Percentiles rank a stretch among this genome's conserved stretches.
Evolutionary conservation across 2,113 vertebrate genomes (phyloP).

Genomic region (Stercorarius parasiticus): DNA sequence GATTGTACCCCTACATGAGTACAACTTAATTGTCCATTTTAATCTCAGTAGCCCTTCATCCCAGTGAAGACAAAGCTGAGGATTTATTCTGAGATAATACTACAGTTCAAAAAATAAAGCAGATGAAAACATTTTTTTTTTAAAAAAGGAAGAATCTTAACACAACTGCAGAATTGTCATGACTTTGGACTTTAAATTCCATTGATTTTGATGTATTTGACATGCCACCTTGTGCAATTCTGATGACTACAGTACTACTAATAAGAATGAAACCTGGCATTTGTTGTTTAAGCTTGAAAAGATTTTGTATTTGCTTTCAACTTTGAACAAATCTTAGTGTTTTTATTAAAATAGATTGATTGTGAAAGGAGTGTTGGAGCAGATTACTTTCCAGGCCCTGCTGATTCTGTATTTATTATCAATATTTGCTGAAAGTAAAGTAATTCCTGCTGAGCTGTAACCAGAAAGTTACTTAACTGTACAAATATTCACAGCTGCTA

Average conservation of each 20-base stretch:
- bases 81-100: neutral
- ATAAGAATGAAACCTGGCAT: neutral
- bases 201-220: neutral
- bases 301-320: neutral
- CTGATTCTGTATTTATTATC: slow-evolving; percentile 31
- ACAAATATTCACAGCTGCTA: slow-evolving; percentile 6
- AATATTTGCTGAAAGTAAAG: slow-evolving; percentile 34
- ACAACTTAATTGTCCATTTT: neutral
- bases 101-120: neutral
- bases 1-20: neutral
- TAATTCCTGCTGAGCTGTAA: neutral
- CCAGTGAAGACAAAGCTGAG: neutral
- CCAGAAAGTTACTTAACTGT: slow-evolving; percentile 2
- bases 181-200: neutral
- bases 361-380: neutral
- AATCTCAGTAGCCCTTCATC: neutral
- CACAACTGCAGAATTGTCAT: neutral
- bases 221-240: neutral
- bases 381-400: neutral
- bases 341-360: slow-evolving; percentile 19
- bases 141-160: neutral
- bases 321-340: neutral
- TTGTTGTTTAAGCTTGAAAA: neutral
- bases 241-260: neutral
- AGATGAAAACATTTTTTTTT: neutral